These are phyloP conservation scores for Hypothenemus hampei DNA, from an alignment of 1,140 invertebrate genomes.

Conservation along the genomic window DNA sequence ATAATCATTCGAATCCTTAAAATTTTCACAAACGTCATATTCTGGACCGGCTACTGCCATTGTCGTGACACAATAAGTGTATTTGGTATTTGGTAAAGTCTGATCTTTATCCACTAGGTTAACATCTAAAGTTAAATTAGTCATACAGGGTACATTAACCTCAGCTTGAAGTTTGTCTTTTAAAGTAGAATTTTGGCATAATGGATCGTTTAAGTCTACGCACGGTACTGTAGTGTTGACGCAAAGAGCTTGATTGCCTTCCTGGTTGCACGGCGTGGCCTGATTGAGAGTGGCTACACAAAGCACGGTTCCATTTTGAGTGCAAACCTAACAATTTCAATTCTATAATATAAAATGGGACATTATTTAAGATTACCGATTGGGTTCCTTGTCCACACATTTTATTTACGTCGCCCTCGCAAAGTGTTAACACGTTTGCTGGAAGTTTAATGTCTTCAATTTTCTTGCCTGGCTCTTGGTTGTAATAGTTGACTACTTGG, in stretches of 20 bases:
- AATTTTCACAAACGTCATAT: conserved; percentile 17
- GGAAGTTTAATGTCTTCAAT: conserved; percentile 32
- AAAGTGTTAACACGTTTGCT: conserved; percentile 31
- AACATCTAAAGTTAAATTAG: conserved; percentile 32
- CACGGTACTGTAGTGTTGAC: conserved; percentile 34
- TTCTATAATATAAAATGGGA: neutral
- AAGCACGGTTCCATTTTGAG: conserved; percentile 30
- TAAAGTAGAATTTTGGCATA: conserved; percentile 32
- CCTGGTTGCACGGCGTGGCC: conserved; percentile 25
- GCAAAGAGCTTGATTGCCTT: conserved; percentile 27
- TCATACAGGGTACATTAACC: conserved; percentile 32
- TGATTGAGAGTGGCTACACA: conserved; percentile 30
- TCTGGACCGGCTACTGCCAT: conserved; percentile 34
- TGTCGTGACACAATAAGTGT: conserved; percentile 34
- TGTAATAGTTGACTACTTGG: conserved; percentile 36
- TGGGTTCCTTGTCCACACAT: conserved; percentile 29
- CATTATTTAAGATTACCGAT: conserved; percentile 14
- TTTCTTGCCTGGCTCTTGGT: conserved; percentile 25
- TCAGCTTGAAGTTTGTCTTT: conserved; percentile 24
- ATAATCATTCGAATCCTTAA: conserved; percentile 20
- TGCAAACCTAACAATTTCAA: conserved; percentile 24
- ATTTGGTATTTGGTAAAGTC: conserved; percentile 26
- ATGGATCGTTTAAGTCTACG: conserved; percentile 27
- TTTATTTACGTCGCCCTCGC: conserved; percentile 31
- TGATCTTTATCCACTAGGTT: conserved; percentile 25